These are phyloP conservation scores for Struthidea cinerea DNA, from an alignment of 2,113 vertebrate genomes.

Conservation along the genomic window DNA sequence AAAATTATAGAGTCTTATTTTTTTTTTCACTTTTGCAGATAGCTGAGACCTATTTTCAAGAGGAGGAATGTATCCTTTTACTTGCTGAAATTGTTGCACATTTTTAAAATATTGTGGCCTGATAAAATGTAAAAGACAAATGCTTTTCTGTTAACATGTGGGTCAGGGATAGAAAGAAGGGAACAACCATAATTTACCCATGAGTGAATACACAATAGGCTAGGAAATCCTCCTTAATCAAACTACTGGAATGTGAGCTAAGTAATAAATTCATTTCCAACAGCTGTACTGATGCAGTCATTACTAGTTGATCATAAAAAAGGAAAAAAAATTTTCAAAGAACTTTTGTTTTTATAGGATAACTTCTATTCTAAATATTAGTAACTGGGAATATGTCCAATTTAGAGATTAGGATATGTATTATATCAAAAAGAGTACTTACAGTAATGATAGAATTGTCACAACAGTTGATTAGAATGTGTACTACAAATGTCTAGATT, in stretches of 20 bases:
- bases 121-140: background rate
- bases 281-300: background rate
- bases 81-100: background rate
- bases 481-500: background rate
- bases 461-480: background rate
- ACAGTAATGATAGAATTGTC: background rate
- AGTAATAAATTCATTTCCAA: background rate
- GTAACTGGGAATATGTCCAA: background rate
- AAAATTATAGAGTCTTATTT: background rate
- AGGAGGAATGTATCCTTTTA: slow-evolving; percentile 95
- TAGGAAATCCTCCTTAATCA: background rate
- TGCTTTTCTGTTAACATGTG: background rate
- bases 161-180: background rate
- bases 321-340: background rate
- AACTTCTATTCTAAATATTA: background rate
- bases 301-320: background rate
- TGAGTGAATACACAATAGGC: background rate
- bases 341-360: background rate
- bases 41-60: slow-evolving; percentile 89
- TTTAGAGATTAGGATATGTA: background rate
- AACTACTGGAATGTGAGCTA: background rate
- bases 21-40: slow-evolving; percentile 74
- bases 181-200: background rate
- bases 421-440: background rate
- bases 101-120: background rate